phyloP scores from a whole-genome alignment of 2,113 vertebrate genomes.

The Erinaceus europaeus region DNA sequence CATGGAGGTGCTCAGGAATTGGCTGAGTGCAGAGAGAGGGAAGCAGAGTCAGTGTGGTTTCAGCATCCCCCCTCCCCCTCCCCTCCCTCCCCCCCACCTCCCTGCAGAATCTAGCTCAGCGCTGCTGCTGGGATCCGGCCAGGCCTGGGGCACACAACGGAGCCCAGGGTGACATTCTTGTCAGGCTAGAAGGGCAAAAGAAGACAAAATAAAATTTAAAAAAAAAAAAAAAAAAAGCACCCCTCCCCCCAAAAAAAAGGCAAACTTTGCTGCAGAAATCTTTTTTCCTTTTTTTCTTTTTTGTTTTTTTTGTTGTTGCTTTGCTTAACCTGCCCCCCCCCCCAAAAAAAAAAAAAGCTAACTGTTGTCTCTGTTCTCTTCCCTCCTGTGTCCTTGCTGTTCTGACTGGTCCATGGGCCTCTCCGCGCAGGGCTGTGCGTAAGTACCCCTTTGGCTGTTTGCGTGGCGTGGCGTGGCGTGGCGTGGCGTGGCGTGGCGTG shows the following conservation, averaged over 20 bases:
- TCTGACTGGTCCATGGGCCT: constrained; percentile 49
- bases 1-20: constrained; percentile 70
- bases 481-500: background rate
- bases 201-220: no score
- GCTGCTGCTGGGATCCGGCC: constrained; percentile 58
- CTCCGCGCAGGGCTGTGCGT: constrained; percentile 94
- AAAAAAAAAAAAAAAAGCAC: no score
- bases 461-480: background rate
- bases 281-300: no score
- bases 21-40: constrained; percentile 72
- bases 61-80: no score
- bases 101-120: constrained; percentile 64
- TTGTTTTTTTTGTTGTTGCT: no score
- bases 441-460: constrained; percentile 83
- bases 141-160: constrained; percentile 54
- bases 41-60: constrained; percentile 72
- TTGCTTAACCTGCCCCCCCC: no score
- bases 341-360: constrained; percentile 50
- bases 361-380: constrained; percentile 68
- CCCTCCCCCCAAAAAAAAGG: constrained; percentile 54
- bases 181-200: no score
- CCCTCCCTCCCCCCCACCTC: no score
- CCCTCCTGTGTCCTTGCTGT: constrained; percentile 69
- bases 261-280: constrained; percentile 61
- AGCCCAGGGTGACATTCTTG: no score